Evolutionary conservation across 2,888 invertebrate species (phyloP).

Genomic region (Onchidella celtica): DNA sequence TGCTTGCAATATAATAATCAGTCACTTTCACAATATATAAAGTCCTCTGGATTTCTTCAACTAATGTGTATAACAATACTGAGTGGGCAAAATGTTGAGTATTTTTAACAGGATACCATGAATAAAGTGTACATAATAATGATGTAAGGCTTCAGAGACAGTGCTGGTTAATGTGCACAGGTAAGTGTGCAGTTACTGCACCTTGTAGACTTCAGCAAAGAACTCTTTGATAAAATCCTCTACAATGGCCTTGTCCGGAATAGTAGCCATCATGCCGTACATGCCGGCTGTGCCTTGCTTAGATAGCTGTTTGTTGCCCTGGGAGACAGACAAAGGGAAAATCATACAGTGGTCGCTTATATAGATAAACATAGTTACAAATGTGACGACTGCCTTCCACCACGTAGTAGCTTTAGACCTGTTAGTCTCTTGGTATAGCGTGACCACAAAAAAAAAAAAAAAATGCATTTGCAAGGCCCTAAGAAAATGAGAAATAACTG

Average conservation of each 20-base stretch:
- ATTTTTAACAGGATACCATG: not conserved
- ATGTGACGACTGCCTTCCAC: not conserved
- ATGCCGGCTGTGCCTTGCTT: constrained; percentile 76
- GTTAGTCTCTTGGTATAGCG: no score
- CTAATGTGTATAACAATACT: no score
- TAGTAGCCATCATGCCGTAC: constrained; percentile 77
- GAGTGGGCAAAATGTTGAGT: not conserved
- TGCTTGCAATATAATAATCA: no score
- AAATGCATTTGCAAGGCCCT: no score
- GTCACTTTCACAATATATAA: no score
- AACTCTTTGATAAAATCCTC: constrained; percentile 78
- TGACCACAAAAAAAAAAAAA: no score
- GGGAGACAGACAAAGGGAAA: constrained; percentile 4
- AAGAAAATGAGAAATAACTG: no score
- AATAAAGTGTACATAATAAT: no score
- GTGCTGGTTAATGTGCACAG: not conserved
- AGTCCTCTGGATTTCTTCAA: no score
- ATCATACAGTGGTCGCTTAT: not conserved
- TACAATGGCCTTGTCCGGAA: constrained; percentile 76
- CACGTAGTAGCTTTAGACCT: no score
- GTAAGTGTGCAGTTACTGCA: constrained; percentile 50
- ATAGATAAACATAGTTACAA: not conserved
- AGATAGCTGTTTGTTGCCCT: constrained; percentile 68
- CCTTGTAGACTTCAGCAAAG: constrained; percentile 77
- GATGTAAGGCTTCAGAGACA: no score